Evolutionary conservation across 2,888 invertebrate species (phyloP), one percentile per base, ranked within the genome.

Genomic region (Eledona agricola): DNA sequence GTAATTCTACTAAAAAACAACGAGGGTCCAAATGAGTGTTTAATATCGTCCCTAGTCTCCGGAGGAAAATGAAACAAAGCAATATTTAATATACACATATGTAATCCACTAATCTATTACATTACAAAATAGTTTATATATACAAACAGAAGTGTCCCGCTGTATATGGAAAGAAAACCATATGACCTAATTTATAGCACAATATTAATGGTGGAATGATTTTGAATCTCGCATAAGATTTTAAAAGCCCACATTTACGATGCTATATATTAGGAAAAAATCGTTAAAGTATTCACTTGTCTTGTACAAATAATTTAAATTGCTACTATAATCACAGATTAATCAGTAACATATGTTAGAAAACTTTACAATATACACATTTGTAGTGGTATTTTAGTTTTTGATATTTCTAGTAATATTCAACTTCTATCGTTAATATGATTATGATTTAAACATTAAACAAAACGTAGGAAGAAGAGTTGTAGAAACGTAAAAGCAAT

Each of bases 321-420:
- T 60, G 59, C 60, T 60, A 59, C 58, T 65, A 62, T 65, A 66
- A 66, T 66, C 66, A 66, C 66, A 66, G 66, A 64, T 66, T 64
- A 64, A 65, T 60, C 60, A 61, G 54, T 51, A 49, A 56, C 51
- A 37, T 31, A 47, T 47, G 28, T 47, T 51, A 42, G 42, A 49
- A 56, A 56, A 56, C 37, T 52, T 52, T 56, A 52, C 51, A 56
- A 51, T 51, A 51, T 55, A 37, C 55, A 55, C 51, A 55, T 20
- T 47, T 46, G 34, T 32, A 50, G 15, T 46, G 29, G 46, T 52
- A 46, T 7, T 51, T 25, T 25, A 20, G 35, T 26, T 46, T 31
- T 43, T 43, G 43, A 32, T 42, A 42, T 29, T 29, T 42, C 22
- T 31, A 42, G 17, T 31, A 10, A 22, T 31, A 31, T 20, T 11